Base-by-base conservation (phyloP, 2,888 invertebrate genomes). In the Corbicula japonica region DNA sequence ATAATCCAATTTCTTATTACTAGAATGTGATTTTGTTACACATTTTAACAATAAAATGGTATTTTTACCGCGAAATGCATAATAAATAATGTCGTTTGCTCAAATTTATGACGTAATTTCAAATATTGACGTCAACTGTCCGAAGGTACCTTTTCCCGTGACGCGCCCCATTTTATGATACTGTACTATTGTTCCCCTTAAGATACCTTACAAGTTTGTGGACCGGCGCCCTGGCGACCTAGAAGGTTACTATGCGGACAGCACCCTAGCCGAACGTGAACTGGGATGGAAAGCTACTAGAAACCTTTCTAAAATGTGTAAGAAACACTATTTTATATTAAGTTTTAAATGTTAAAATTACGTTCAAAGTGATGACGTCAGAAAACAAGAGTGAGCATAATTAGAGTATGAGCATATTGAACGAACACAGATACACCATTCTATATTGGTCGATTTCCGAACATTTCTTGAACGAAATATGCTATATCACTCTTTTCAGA, bases 241-340 rank as follows among this genome's bases (percentile, higher is more conserved):
- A 87, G 96, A 97, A 0, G 96, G 97, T 0, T 97, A 97, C 95
- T 98, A 96, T 95, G 98, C 98, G 0, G 97, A 98, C 93, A 96
- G 98, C 0, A 94, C 95, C 38, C 95, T 98, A 74, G 98, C 98
- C 1, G 95, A 95, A 72, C 94, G 95, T 77, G 97, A 98, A 91
- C 95, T 99, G 15, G 96, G 96, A 12, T 99, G 98, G 98, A 96
- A 95, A 87, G 96, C 97, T 0, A 95, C 95, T 88, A 95, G 95
- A 80, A 95, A 95, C 44, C 95, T 98, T 69, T 96, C 97, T 90
- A 96, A 97, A 93, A 98, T 98, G 98, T 98, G 98, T 96, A 95
- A 95, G 96, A 95, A 48, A 48, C 6, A n/a, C 38, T 30, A 23
- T 52, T 18, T 5, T 15, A n/a, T 6, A 18, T 6, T 8, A 48